phyloP scores from a whole-genome alignment of 1,140 invertebrate genomes.

The Aphidius ervi region DNA sequence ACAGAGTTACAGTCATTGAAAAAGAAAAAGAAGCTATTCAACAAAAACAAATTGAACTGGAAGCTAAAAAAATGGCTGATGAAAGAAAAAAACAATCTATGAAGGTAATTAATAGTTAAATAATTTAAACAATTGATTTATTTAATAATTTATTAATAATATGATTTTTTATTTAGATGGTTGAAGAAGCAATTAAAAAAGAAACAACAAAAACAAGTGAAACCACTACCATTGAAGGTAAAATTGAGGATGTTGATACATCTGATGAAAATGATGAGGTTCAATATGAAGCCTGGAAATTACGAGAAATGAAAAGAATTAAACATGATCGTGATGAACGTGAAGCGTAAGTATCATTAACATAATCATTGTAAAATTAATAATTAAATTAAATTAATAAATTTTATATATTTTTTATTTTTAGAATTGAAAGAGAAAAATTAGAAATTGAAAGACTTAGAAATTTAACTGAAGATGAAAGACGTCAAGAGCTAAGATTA shows the following conservation, averaged over 20 bases:
- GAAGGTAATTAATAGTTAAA: conserved; percentile 52
- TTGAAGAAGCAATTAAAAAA: conserved; percentile 84
- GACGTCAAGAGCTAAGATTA: conserved; percentile 79
- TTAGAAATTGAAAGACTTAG: conserved; percentile 87
- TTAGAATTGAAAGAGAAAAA: conserved; percentile 76
- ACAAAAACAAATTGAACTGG: conserved; percentile 69
- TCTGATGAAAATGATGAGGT: conserved; percentile 98
- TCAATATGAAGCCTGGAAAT: conserved; percentile 97
- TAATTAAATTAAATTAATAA: conserved; percentile 3
- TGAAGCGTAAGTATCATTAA: conserved; percentile 68
- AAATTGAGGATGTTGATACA: conserved; percentile 86
- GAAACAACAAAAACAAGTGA: conserved; percentile 54
- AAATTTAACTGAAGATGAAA: conserved; percentile 95
- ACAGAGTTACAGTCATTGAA: conserved; percentile 92
- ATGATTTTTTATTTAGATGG: conserved; percentile 56
- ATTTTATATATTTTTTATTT: conserved; percentile 17
- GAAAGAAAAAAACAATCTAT: conserved; percentile 74
- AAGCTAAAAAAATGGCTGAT: conserved; percentile 61
- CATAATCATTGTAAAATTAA: background rate
- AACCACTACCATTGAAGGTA: conserved; percentile 57
- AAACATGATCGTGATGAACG: conserved; percentile 94
- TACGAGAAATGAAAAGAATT: conserved; percentile 91
- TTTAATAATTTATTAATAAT: background rate
- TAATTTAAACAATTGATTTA: background rate
- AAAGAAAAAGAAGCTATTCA: conserved; percentile 83